phyloP scores from a whole-genome alignment of 1,140 invertebrate genomes.

The Ostrea edulis region DNA sequence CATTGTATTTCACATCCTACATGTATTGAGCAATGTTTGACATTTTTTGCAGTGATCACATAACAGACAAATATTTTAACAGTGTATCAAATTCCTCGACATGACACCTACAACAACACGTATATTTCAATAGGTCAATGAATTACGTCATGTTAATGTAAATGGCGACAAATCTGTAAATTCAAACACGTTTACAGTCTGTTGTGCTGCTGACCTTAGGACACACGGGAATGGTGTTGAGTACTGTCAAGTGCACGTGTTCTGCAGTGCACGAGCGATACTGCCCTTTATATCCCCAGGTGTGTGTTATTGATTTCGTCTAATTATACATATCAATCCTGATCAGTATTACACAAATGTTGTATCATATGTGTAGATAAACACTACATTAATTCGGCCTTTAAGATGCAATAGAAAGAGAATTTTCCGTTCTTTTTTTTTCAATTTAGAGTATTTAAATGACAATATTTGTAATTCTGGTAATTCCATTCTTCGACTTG shows the following conservation, averaged over 20 bases:
- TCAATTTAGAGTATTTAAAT: too few species aligned
- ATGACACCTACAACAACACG: neutral
- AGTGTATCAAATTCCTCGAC: too few species aligned
- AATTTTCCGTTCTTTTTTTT: neutral
- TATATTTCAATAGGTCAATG: neutral
- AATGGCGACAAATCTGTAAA: neutral
- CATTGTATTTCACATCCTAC: too few species aligned
- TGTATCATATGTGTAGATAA: neutral
- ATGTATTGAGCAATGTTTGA: too few species aligned
- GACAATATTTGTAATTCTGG: too few species aligned
- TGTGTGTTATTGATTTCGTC: neutral
- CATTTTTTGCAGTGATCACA: too few species aligned
- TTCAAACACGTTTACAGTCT: neutral
- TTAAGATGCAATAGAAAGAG: neutral
- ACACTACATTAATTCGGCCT: neutral
- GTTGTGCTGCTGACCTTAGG: neutral
- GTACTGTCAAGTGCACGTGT: neutral
- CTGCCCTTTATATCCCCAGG: neutral
- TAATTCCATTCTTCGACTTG: too few species aligned
- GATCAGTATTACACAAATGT: neutral
- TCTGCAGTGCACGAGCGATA: neutral
- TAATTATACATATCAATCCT: neutral
- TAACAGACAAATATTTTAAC: too few species aligned
- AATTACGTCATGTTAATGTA: neutral
- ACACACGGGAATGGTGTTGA: neutral